phyloP scores from a whole-genome alignment of 2,113 vertebrate genomes.

The Ceyx cyanopectus region DNA sequence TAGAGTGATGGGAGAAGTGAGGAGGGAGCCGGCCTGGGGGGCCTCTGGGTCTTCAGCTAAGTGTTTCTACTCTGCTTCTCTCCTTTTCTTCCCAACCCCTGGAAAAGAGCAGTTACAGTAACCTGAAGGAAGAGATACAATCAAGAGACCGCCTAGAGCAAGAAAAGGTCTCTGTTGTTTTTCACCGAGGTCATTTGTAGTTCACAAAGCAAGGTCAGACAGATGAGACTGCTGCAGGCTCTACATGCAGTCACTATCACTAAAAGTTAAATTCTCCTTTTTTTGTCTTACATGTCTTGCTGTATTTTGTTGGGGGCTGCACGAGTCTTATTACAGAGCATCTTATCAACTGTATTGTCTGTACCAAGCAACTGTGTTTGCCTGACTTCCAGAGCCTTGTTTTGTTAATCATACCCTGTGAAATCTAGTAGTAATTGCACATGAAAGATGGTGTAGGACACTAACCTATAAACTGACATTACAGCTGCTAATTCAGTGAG shows the following conservation, averaged over 20 bases:
- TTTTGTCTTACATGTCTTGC: not conserved
- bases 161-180: conserved; percentile 67
- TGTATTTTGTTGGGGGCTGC: conserved; percentile 8
- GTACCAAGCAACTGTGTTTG: not conserved
- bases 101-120: conserved; percentile 74
- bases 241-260: conserved; percentile 67
- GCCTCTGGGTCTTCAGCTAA: conserved; percentile 74
- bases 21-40: conserved; percentile 58
- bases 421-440: not conserved
- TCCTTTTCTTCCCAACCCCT: conserved; percentile 45
- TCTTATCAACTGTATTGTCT: not conserved
- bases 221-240: conserved; percentile 64
- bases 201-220: conserved; percentile 72
- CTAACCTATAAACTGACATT: not conserved
- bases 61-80: conserved; percentile 69
- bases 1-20: conserved; percentile 73
- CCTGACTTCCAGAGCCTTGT: not conserved
- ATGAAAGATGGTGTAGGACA: not conserved
- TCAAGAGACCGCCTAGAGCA: conserved; percentile 70
- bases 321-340: not conserved
- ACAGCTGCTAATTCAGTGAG: not conserved
- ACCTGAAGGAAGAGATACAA: conserved; percentile 70
- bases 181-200: conserved; percentile 69
- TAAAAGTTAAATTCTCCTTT: conserved; percentile 73
- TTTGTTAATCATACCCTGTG: not conserved